phyloP scores from a whole-genome alignment of 2,113 vertebrate species.

The zebrafish (Danio rerio) region GRCz12tu NC_133196.1:33850001-33850500 shows the following conservation, averaged over 20 bases:
- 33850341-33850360: neutral
- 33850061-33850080: conserved; percentile 81
- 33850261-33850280: conserved; percentile 33
- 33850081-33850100: conserved; percentile 83
- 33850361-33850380: neutral
- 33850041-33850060: conserved; percentile 81
- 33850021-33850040: conserved; percentile 80
- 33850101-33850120: conserved; percentile 78
- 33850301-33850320: neutral
- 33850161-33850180: conserved; percentile 73
- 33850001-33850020: conserved; percentile 79
- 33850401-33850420: conserved; percentile 5
- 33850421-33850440: neutral
- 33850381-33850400: neutral
- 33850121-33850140: conserved; percentile 71
- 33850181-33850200: conserved; percentile 31
- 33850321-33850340: neutral
- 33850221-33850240: neutral
- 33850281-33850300: conserved; percentile 7
- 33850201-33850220: conserved; percentile 22
- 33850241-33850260: conserved; percentile 44
- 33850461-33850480: neutral
- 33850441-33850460: neutral
- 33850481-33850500: neutral
- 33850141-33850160: conserved; percentile 76